Evolutionary conservation across 2,888 invertebrate species (phyloP).

Genomic region (Euspilapteryx auroguttella): DNA sequence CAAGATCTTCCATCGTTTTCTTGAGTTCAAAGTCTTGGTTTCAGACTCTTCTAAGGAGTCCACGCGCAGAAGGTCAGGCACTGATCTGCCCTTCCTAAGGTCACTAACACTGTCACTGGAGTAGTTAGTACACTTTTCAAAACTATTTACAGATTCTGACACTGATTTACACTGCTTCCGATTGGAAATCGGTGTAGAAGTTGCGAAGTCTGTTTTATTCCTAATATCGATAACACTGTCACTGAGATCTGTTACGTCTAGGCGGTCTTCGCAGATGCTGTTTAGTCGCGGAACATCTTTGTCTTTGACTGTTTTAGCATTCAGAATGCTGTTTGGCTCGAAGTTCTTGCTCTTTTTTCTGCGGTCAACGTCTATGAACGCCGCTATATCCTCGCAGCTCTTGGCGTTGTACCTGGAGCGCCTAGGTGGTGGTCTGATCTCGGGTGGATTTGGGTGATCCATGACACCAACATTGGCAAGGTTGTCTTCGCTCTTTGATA

Average conservation of each 20-base stretch:
- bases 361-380: conserved; percentile 34
- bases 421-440: conserved; percentile 13
- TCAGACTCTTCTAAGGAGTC: conserved; percentile 20
- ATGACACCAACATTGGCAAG: conserved; percentile 29
- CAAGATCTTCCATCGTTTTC: conserved; percentile 36
- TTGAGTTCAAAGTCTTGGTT: conserved; percentile 27
- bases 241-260: conserved; percentile 18
- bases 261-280: conserved; percentile 32
- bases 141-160: conserved; percentile 20
- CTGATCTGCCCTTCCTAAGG: conserved; percentile 37
- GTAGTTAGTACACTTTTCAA: conserved; percentile 34
- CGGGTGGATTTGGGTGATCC: conserved; percentile 22
- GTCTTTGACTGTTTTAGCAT: conserved; percentile 24
- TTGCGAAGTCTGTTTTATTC: conserved; percentile 23
- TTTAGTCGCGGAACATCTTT: conserved; percentile 17
- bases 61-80: conserved; percentile 35
- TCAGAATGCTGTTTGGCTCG: conserved; percentile 42
- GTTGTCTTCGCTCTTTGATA: conserved; percentile 47
- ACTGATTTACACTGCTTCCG: conserved; percentile 31
- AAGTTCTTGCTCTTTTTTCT: conserved; percentile 37
- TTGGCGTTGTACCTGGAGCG: conserved; percentile 38
- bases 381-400: conserved; percentile 44
- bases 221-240: conserved; percentile 35
- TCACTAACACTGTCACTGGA: conserved; percentile 20
- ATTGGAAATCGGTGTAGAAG: conserved; percentile 40